phyloP scores from a whole-genome alignment of 2,888 invertebrate species.

The Leptarthrus brevirostris region DNA sequence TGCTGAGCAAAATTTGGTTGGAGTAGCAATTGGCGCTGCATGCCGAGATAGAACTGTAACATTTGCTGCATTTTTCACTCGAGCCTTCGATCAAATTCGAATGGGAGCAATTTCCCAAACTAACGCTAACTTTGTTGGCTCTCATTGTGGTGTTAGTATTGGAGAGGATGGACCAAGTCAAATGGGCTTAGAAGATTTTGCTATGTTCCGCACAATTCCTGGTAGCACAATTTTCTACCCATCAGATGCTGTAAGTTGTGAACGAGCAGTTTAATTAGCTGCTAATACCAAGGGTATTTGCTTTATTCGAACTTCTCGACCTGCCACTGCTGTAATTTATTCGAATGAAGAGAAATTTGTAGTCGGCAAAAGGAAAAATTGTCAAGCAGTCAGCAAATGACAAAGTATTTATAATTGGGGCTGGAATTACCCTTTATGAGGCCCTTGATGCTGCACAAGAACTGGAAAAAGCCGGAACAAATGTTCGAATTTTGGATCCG shows the following conservation, averaged over 20 bases:
- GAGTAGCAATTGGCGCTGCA: slow-evolving; percentile 94
- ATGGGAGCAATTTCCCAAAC: slow-evolving; percentile 99
- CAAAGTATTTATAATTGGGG: slow-evolving; percentile 88
- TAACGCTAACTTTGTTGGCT: slow-evolving; percentile 95
- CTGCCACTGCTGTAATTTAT: slow-evolving; percentile 89
- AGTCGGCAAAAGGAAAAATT: slow-evolving; percentile 83
- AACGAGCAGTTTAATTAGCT: slow-evolving; percentile 94
- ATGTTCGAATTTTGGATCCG: slow-evolving; percentile 89
- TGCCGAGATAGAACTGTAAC: slow-evolving; percentile 93
- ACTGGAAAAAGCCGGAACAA: slow-evolving; percentile 77
- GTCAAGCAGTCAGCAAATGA: slow-evolving; percentile 82
- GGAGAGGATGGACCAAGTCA: slow-evolving; percentile 99
- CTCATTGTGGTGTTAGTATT: slow-evolving; percentile 98
- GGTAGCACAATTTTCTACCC: slow-evolving; percentile 84
- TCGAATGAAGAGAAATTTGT: slow-evolving; percentile 83
- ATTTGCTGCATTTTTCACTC: slow-evolving; percentile 96
- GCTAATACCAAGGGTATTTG: slow-evolving; percentile 95
- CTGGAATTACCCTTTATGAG: slow-evolving; percentile 94
- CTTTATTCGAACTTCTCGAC: slow-evolving; percentile 95
- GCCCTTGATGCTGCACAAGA: slow-evolving; percentile 84
- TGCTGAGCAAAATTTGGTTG: slow-evolving; percentile 98
- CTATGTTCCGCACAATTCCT: slow-evolving; percentile 93
- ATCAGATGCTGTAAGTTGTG: slow-evolving; percentile 93
- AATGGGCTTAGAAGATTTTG: slow-evolving; percentile 99
- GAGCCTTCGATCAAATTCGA: slow-evolving; percentile 98